Conservation (phyloP, 2,888 invertebrate genomes). For the Pollenia labialis region DNA sequence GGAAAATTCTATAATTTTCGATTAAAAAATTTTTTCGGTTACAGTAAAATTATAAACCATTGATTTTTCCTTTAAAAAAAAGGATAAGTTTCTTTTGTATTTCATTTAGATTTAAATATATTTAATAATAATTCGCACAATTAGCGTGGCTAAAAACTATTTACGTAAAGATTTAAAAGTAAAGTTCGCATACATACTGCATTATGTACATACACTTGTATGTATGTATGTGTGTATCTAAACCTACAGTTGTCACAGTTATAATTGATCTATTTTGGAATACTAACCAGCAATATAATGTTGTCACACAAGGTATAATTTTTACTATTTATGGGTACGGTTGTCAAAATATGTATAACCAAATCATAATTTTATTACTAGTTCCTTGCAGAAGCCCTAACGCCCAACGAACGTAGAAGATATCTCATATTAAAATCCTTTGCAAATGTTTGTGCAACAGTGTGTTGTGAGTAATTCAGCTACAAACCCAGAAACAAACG, state of each 20-base stretch:
- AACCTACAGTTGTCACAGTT: slow-evolving; percentile 1
- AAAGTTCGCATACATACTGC: no score
- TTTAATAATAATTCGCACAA: no score
- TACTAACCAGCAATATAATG: neutral
- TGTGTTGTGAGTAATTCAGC: neutral
- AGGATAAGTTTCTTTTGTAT: no score
- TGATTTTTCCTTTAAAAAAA: no score
- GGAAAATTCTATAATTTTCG: no score
- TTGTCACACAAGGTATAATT: neutral
- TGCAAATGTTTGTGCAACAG: neutral
- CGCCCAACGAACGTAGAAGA: neutral
- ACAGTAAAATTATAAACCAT: no score
- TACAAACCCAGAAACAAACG: neutral
- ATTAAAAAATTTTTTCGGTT: no score
- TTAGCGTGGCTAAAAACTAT: no score
- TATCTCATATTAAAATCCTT: slow-evolving; percentile 17
- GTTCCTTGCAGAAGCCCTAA: slow-evolving; percentile 9
- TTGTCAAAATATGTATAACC: slow-evolving; percentile 45
- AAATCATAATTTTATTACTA: slow-evolving; percentile 45
- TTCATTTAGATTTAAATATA: no score
- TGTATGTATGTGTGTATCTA: slow-evolving; percentile 21
- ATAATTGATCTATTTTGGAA: slow-evolving; percentile 62
- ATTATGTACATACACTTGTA: neutral
- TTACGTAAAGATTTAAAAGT: no score
- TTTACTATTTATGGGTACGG: slow-evolving; percentile 2